phyloP scores from a whole-genome alignment of 2,113 vertebrate genomes.

The Ceyx melanurus region DNA sequence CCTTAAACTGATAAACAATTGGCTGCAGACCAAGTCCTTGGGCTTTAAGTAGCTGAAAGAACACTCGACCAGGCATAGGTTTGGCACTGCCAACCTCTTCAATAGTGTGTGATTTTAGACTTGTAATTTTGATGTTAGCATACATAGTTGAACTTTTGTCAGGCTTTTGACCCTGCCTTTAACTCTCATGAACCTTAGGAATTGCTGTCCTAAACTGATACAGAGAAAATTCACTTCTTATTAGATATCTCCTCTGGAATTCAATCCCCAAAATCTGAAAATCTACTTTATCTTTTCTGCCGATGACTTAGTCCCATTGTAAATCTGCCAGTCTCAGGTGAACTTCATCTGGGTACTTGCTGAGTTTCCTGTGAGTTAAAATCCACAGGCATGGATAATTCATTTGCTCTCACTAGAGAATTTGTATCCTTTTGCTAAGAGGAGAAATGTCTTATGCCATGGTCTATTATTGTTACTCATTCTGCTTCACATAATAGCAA shows the following conservation, averaged over 20 bases:
- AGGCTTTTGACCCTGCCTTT: background rate
- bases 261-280: background rate
- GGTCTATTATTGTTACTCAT: background rate
- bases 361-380: background rate
- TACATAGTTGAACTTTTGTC: background rate
- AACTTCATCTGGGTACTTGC: background rate
- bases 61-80: accelerated
- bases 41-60: background rate
- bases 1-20: background rate
- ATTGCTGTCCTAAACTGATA: background rate
- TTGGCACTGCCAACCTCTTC: background rate
- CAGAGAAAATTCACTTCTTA: background rate
- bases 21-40: background rate
- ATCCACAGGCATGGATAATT: background rate
- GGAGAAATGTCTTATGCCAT: background rate
- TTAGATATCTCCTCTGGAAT: background rate
- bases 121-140: background rate
- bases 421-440: background rate
- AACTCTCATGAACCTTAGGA: background rate
- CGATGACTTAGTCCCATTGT: background rate
- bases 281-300: background rate
- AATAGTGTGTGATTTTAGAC: background rate
- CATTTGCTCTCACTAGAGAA: background rate
- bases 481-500: background rate
- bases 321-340: background rate